Base-by-base conservation (phyloP, 2,888 invertebrate genomes). In the Clistopyga incitator region DNA sequence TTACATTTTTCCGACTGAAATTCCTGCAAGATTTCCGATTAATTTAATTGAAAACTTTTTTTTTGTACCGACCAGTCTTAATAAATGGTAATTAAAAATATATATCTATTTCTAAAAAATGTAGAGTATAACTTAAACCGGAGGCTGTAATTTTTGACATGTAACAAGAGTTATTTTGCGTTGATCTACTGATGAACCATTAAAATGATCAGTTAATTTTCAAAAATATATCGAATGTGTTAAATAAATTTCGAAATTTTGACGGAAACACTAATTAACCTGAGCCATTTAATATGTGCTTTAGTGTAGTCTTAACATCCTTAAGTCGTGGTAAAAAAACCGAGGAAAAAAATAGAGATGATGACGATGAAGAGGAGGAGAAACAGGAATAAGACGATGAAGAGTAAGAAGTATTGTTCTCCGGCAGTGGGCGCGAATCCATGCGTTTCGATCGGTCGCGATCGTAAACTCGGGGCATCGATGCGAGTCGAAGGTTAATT, bases 401-500 rank as follows among this genome's bases (percentile, higher is more conserved):
- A 54, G 76, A 79, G 76, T 56, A 38, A 80, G 61, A 38, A 2
- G 65, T 72, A 84, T 84, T 84, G 84, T 84, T 84, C 84, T 81
- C 72, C 74, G 74, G 81, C 25, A 68, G 84, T 84, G 82, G 78
- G 76, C 78, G 85, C 88, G 85, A 89, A 88, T 90, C 89, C 89
- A 88, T 86, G 88, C 88, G 87, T 88, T 87, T 88, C 87, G 80
- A 72, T 77, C 84, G 77, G 56, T 20, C 84, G 72, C 81, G 84
- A 89, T 90, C 89, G 61, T 20, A 52, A 67, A 74, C 77, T 45
- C 50, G 70, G 79, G 80, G 81, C 82, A 85, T 86, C 87, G 90
- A 91, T 90, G 86, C 88, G 81, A 86, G 76, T 74, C 78, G 86
- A 89, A 88, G 90, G 90, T 91, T 91, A 91, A 91, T 91, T 90